phyloP scores from a whole-genome alignment of 2,797 vertebrate genomes.

The Clarias platycephalus region DNA sequence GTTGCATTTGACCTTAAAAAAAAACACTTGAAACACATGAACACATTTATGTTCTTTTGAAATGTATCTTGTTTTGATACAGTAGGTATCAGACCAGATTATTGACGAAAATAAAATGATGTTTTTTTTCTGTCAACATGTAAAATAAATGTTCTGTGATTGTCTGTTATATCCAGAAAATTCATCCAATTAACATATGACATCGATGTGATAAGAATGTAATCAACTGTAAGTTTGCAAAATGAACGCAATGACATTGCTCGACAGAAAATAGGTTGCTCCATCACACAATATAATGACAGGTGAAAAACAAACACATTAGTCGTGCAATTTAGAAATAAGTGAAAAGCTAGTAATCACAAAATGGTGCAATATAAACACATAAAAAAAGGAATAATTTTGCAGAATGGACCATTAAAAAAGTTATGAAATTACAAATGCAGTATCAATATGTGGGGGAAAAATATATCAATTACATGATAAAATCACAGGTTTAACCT shows the following conservation, averaged over 20 bases:
- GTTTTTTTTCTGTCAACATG: too few species aligned
- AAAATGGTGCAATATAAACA: too few species aligned
- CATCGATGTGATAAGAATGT: neutral
- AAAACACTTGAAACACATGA: neutral
- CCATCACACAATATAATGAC: neutral
- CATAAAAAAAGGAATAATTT: too few species aligned
- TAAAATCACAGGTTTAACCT: neutral
- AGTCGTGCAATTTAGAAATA: too few species aligned
- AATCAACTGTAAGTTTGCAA: neutral
- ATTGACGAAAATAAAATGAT: neutral
- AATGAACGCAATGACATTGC: neutral
- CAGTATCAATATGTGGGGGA: too few species aligned
- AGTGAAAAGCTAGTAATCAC: neutral
- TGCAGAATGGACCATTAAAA: too few species aligned
- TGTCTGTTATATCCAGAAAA: neutral
- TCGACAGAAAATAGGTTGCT: too few species aligned
- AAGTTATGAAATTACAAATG: too few species aligned
- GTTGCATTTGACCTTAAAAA: slow-evolving; percentile 4
- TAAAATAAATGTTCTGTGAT: neutral
- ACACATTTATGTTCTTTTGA: neutral
- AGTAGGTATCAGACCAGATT: neutral
- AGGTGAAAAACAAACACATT: neutral
- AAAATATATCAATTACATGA: neutral
- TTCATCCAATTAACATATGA: neutral
- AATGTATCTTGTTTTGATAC: neutral